Evolutionary conservation across 2,888 invertebrate genomes (phyloP).

Genomic region (Protodeltote pygarga): DNA sequence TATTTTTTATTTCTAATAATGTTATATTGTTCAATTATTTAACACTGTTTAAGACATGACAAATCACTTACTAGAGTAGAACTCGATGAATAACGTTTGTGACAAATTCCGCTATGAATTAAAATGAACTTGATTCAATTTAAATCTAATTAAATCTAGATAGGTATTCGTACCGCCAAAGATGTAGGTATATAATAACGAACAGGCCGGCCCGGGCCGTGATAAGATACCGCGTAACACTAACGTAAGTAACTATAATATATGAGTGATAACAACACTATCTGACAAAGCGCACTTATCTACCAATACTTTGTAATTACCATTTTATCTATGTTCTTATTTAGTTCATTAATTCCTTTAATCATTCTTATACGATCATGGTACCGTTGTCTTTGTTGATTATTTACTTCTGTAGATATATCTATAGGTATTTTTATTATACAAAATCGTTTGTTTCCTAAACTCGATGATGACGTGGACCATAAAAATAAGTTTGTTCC

Average conservation of each 20-base stretch:
- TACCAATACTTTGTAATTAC: conserved; percentile 40
- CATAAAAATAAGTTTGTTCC: no score
- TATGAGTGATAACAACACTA: conserved; percentile 45
- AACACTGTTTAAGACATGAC: no score
- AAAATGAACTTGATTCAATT: background rate
- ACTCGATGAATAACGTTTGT: no score
- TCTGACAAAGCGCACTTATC: conserved; percentile 49
- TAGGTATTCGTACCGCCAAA: background rate
- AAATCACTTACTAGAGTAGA: no score
- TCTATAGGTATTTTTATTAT: background rate
- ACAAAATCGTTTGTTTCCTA: background rate
- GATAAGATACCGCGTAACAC: conserved; percentile 46
- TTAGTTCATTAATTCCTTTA: conserved; percentile 25
- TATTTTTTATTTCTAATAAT: no score
- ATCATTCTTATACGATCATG: conserved; percentile 2
- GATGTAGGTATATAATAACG: conserved; percentile 11
- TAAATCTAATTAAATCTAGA: background rate
- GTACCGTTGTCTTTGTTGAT: background rate
- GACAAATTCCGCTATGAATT: no score
- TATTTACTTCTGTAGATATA: background rate
- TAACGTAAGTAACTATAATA: conserved; percentile 46
- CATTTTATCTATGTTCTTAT: conserved; percentile 41
- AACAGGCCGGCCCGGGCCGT: conserved; percentile 8
- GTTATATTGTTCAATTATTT: no score
- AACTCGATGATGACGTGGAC: no score